Conservation (phyloP, 1,140 invertebrate genomes). For the Sycophila sp. region DNA sequence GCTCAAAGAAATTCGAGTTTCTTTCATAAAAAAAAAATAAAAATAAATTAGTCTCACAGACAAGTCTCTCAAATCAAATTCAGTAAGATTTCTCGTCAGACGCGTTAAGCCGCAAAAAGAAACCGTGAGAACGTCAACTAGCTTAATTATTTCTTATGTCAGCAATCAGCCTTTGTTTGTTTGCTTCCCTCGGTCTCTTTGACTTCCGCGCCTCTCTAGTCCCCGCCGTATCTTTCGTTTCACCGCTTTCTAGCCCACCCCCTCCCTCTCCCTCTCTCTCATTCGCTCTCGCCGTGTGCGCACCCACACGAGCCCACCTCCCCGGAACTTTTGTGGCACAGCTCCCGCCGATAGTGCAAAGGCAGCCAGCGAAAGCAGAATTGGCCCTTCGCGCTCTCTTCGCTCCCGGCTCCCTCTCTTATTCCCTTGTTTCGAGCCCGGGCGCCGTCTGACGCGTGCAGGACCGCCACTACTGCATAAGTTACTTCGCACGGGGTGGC, state of each 20-base stretch:
- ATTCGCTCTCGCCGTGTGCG: not conserved
- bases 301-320: not conserved
- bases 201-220: not conserved
- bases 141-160: constrained; percentile 2
- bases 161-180: not conserved
- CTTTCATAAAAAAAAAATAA: no score
- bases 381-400: constrained; percentile 13
- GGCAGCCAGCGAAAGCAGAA: not conserved
- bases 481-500: not conserved
- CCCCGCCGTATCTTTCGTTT: not conserved
- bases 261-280: not conserved
- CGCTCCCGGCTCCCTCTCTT: constrained; percentile 13
- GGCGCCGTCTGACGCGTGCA: not conserved
- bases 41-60: no score
- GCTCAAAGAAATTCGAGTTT: no score
- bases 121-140: not conserved
- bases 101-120: not conserved
- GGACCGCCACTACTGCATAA: constrained; percentile 9
- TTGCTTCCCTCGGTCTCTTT: not conserved
- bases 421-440: not conserved
- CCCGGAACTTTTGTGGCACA: not conserved
- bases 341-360: not conserved
- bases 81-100: no score
- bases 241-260: not conserved
- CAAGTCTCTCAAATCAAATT: no score